Evolutionary conservation across 2,113 vertebrate species (phyloP), one percentile per base, ranked within the genome.

Genomic region (Scopus umbretta): DNA sequence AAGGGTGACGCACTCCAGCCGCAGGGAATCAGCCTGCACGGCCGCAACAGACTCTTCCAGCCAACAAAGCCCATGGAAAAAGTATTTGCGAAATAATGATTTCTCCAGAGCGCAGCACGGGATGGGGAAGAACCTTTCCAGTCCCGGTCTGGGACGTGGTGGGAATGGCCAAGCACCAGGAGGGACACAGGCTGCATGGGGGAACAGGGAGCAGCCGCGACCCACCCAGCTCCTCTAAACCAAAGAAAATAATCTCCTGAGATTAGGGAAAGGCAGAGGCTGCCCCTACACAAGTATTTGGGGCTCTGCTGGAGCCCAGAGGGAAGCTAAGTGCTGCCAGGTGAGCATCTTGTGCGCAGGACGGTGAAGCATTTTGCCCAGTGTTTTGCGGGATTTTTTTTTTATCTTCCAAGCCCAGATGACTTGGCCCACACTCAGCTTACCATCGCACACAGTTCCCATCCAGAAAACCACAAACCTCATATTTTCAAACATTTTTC

Each of bases 51-150:
- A 42, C 53, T 65, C 70, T 80, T 61, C 42, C 1, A 2, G 82
- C 94, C 86, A 93, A 59, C 9, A 81, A 90, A 91, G 34, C 30
- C 91, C 88, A 59, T 5, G 47, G 95, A 96, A 96, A 95, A 96
- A 65, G 12, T 36, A 93, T 58, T 40, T 93, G 47, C 2, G 20
- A 93, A 80, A 92, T 96, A 93, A 94, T 45, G 88, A 86, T 36
- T 93, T 95, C 94, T 96, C 88, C 96, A 97, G 96, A 92, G 40
- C 4, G 0, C 72, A 71, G 56, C 68, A 56, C 0, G 0, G 75
- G 75, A 78, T 63, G 55, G 66, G 68, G 80, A 92, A 86, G 76
- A 61, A 70, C 53, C 71, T 42, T 70, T 80, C 50, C 63, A 90
- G 58, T n/a, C 68, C 61, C 83, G 59, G 50, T 15, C 68, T 32